Percentiles rank a stretch among this genome's conserved stretches.
Evolutionary conservation across 2,888 invertebrate genomes (phyloP).

Genomic region (Labia minor): DNA sequence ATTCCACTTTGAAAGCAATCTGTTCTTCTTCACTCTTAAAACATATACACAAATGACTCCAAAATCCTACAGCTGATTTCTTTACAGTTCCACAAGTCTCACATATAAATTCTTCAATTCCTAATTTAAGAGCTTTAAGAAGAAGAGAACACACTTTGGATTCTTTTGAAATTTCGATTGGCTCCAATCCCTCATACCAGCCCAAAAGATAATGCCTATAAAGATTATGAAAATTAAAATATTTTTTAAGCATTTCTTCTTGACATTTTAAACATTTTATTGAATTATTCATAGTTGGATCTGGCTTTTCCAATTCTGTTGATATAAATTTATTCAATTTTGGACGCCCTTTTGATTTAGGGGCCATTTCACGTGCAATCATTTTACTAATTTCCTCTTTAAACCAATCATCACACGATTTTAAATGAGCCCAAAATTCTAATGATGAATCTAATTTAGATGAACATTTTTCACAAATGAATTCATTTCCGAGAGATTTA

Average conservation of each 20-base stretch:
- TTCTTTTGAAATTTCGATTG: not conserved
- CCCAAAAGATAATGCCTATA: not conserved
- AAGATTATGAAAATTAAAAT: not conserved
- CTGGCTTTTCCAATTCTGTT: too few relatives aligned
- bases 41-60: slow-evolving; percentile 50
- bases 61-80: slow-evolving; percentile 46
- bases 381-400: too few relatives aligned
- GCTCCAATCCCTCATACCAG: not conserved
- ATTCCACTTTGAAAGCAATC: slow-evolving; percentile 40
- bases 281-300: too few relatives aligned
- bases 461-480: too few relatives aligned
- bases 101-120: slow-evolving; percentile 41
- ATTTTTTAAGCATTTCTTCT: not conserved
- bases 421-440: too few relatives aligned
- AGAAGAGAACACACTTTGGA: not conserved
- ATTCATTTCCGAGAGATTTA: too few relatives aligned
- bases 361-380: too few relatives aligned
- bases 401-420: too few relatives aligned
- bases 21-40: slow-evolving; percentile 46
- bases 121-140: slow-evolving; percentile 17
- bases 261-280: not conserved
- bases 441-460: too few relatives aligned
- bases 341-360: too few relatives aligned
- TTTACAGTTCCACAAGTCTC: slow-evolving; percentile 41
- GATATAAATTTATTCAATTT: too few relatives aligned